phyloP scores from a whole-genome alignment of 1,140 invertebrate genomes.

The Sitodiplosis mosellana region DNA sequence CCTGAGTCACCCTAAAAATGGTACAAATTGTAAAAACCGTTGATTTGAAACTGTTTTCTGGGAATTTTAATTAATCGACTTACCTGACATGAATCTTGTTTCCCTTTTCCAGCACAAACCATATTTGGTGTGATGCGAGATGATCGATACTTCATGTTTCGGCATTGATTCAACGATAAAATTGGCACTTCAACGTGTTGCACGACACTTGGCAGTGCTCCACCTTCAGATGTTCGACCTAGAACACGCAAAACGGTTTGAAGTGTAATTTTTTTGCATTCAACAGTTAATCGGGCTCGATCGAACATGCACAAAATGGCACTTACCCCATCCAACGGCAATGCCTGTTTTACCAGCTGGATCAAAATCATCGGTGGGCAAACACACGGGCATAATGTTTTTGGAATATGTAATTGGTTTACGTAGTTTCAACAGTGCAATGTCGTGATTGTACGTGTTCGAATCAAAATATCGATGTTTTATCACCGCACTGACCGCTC shows the following conservation, averaged over 20 bases:
- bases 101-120: constrained; percentile 57
- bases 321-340: constrained; percentile 27
- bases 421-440: constrained; percentile 56
- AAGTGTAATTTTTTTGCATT: too few relatives aligned
- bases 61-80: too few relatives aligned
- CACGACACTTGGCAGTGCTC: constrained; percentile 54
- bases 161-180: constrained; percentile 52
- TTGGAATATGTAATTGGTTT: constrained; percentile 60
- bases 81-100: constrained; percentile 54
- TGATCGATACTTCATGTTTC: constrained; percentile 62
- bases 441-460: constrained; percentile 72
- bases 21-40: neutral
- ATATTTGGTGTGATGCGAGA: constrained; percentile 62
- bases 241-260: constrained; percentile 65
- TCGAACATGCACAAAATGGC: constrained; percentile 34
- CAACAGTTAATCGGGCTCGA: too few relatives aligned
- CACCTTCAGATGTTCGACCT: constrained; percentile 53
- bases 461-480: constrained; percentile 64
- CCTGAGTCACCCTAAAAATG: constrained; percentile 57
- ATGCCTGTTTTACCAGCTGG: constrained; percentile 38
- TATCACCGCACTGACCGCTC: constrained; percentile 56
- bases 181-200: constrained; percentile 75
- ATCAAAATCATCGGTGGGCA: constrained; percentile 43
- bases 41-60: constrained; percentile 39
- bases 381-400: constrained; percentile 60